Evolutionary conservation across 2,797 vertebrate genomes (phyloP).

Genomic region (Hydrolagus colliei): DNA sequence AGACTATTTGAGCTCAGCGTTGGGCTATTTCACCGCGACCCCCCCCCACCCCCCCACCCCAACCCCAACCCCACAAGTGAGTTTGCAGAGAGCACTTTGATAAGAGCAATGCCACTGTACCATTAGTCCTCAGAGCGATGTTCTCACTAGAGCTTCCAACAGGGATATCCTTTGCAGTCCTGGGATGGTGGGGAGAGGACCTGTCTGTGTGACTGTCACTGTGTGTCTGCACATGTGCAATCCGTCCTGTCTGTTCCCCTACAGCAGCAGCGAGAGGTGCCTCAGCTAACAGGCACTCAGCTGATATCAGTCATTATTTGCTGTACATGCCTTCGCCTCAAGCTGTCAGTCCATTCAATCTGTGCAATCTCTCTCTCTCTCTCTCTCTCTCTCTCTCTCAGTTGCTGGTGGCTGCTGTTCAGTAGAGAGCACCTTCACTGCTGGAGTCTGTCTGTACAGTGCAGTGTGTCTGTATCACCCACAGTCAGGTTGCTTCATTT

Average conservation of each 20-base stretch:
- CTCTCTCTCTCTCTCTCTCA: too few relatives aligned
- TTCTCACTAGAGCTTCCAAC: not conserved
- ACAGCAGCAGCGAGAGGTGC: not conserved
- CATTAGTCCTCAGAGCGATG: slow-evolving; percentile 11
- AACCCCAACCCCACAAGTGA: not conserved
- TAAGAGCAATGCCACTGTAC: slow-evolving; percentile 6
- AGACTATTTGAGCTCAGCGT: too few relatives aligned
- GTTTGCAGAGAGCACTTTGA: not conserved
- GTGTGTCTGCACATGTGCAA: too few relatives aligned
- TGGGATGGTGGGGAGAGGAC: not conserved
- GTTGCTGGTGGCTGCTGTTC: not conserved
- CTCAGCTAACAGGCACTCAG: not conserved
- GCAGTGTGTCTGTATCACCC: not conserved
- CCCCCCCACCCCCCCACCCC: too few relatives aligned
- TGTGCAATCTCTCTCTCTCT: too few relatives aligned
- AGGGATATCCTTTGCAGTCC: not conserved
- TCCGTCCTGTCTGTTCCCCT: not conserved
- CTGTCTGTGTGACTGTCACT: not conserved
- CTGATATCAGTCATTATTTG: too few relatives aligned
- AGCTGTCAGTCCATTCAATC: too few relatives aligned
- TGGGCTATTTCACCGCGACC: not conserved
- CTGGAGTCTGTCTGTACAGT: not conserved
- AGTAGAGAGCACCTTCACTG: not conserved
- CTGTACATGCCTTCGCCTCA: too few relatives aligned
- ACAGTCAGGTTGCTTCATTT: not conserved